These are phyloP conservation scores for Callospermophilus lateralis DNA, from an alignment of 2,113 vertebrate genomes.

Conservation along the genomic window DNA sequence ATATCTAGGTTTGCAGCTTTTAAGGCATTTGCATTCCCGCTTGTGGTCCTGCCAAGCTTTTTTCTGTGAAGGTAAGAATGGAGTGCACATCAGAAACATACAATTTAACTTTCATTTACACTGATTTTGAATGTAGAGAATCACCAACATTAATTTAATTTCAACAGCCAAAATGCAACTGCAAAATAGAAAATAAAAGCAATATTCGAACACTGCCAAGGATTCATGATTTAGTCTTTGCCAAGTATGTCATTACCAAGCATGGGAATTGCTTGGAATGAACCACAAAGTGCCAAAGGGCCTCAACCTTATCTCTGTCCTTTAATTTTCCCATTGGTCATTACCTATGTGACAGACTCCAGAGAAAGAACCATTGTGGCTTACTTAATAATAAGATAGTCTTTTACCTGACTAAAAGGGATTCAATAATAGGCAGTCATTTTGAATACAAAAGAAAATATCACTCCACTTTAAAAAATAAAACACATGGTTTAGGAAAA, in stretches of 20 bases:
- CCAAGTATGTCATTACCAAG: not conserved
- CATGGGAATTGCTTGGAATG: not conserved
- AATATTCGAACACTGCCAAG: not conserved
- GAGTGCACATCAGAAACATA: not conserved
- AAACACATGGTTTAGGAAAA: slow-evolving; percentile 54
- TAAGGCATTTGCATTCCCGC: slow-evolving; percentile 94
- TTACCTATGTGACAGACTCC: not conserved
- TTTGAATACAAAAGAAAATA: slow-evolving; percentile 41
- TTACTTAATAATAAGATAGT: slow-evolving; percentile 17
- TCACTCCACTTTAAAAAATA: slow-evolving; percentile 20
- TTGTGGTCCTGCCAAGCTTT: slow-evolving; percentile 94
- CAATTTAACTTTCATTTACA: slow-evolving; percentile 39
- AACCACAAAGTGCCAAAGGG: no score
- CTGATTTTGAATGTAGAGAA: not conserved
- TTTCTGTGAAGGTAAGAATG: slow-evolving; percentile 88
- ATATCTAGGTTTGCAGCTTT: slow-evolving; percentile 89
- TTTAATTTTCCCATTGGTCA: slow-evolving; percentile 37
- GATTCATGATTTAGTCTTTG: not conserved
- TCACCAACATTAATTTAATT: slow-evolving; percentile 31
- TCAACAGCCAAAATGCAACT: slow-evolving; percentile 11
- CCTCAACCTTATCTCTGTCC: not conserved
- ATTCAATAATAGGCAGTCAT: slow-evolving; percentile 26
- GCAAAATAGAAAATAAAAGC: slow-evolving; percentile 46
- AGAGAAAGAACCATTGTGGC: not conserved
- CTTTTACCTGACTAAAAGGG: slow-evolving; percentile 4